Percentiles rank a stretch among this genome's conserved stretches.
Evolutionary conservation across 2,113 vertebrate species (phyloP).

Genomic region (Rhinoderma darwinii): DNA sequence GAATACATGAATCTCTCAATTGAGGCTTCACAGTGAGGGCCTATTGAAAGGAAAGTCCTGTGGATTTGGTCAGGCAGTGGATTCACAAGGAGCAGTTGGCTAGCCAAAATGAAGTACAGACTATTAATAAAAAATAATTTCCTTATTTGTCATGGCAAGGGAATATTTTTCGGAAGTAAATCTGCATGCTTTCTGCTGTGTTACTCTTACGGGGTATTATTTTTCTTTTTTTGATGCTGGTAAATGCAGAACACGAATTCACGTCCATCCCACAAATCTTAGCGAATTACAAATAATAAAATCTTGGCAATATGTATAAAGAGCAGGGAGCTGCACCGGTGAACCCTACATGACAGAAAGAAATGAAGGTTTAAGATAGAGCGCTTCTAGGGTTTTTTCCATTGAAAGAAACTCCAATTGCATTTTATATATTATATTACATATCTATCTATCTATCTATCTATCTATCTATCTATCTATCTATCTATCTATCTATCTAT

Average conservation of each 20-base stretch:
- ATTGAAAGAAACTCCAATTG: no score
- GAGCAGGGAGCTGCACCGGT: background rate
- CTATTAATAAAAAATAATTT: slow-evolving; percentile 56
- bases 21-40: slow-evolving; percentile 46
- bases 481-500: no score
- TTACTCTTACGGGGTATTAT: slow-evolving; percentile 2
- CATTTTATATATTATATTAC: background rate
- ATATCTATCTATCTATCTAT: background rate
- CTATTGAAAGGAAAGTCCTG: slow-evolving; percentile 51
- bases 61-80: slow-evolving; percentile 45
- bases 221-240: background rate
- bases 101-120: slow-evolving; percentile 37
- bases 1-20: slow-evolving; percentile 51
- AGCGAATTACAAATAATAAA: slow-evolving; percentile 22
- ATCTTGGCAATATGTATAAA: slow-evolving; percentile 19
- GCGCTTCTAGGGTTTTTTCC: background rate
- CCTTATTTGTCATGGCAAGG: slow-evolving; percentile 38
- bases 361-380: background rate
- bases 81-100: slow-evolving; percentile 36
- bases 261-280: background rate
- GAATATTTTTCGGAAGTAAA: slow-evolving; percentile 55
- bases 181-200: slow-evolving; percentile 23
- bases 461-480: no score
- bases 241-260: slow-evolving; percentile 1
- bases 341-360: background rate